Conservation (phyloP, 2,888 invertebrate species). For the Laspeyria flexula region DNA sequence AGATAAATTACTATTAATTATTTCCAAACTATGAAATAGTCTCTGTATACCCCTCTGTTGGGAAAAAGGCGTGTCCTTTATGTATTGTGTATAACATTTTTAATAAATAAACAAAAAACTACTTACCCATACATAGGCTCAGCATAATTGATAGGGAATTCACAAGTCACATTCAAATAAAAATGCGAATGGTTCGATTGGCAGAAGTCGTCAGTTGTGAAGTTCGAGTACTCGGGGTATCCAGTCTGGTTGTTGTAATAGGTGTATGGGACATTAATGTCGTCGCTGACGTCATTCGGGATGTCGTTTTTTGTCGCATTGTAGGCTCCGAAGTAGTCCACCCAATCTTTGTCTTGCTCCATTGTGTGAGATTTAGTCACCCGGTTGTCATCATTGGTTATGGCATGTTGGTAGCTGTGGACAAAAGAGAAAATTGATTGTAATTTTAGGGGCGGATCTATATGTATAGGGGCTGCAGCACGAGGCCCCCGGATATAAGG, state of each 20-base stretch:
- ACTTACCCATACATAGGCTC: slow-evolving; percentile 89
- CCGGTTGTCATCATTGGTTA: slow-evolving; percentile 26
- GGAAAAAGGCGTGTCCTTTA: no score
- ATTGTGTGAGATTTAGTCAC: slow-evolving; percentile 49
- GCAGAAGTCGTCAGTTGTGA: slow-evolving; percentile 73
- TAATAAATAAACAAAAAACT: no score
- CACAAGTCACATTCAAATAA: slow-evolving; percentile 88
- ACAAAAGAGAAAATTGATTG: slow-evolving; percentile 17
- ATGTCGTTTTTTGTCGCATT: slow-evolving; percentile 38
- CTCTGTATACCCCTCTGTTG: no score
- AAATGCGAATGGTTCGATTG: slow-evolving; percentile 73
- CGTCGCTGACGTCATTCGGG: slow-evolving; percentile 39
- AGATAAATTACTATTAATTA: no score
- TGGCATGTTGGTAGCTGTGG: slow-evolving; percentile 28
- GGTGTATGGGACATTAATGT: slow-evolving; percentile 29
- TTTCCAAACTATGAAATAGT: no score
- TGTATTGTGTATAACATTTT: no score
- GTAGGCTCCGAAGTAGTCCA: slow-evolving; percentile 63
- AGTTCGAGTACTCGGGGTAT: slow-evolving; percentile 64
- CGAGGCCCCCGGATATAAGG: no score
- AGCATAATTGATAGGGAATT: slow-evolving; percentile 88
- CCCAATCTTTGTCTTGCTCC: slow-evolving; percentile 69
- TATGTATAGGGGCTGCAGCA: no score
- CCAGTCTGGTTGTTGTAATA: slow-evolving; percentile 64
- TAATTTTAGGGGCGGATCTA: background rate